Percentiles rank a stretch among this genome's conserved stretches.
phyloP scores from a whole-genome alignment of 2,797 vertebrate species.

The Acridotheres tristis region DNA sequence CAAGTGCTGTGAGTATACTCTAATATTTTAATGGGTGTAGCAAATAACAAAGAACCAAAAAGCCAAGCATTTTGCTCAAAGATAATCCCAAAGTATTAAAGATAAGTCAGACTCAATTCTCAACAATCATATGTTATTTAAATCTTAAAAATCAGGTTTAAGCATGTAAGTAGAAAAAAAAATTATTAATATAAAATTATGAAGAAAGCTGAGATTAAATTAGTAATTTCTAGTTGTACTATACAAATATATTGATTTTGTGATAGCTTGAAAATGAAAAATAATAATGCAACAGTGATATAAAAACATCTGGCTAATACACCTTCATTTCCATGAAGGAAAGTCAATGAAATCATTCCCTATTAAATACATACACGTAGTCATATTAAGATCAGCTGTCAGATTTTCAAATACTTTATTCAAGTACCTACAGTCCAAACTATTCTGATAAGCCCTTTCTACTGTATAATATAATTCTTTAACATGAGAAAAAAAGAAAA shows the following conservation, averaged over 20 bases:
- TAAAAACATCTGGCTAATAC: background rate
- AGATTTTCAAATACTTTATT: background rate
- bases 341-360: background rate
- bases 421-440: background rate
- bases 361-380: background rate
- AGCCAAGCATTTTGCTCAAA: background rate
- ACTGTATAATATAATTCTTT: background rate
- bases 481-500: background rate
- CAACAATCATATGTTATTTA: background rate
- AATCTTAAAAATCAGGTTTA: background rate
- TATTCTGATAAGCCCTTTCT: background rate
- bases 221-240: background rate
- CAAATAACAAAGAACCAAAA: background rate
- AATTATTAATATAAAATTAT: background rate
- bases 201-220: background rate
- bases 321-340: background rate
- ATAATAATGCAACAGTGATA: background rate
- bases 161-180: background rate
- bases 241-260: background rate
- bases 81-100: background rate
- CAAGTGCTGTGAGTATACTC: background rate
- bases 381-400: background rate
- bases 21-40: background rate
- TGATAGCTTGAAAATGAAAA: background rate
- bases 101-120: background rate